phyloP scores from a whole-genome alignment of 2,888 invertebrate genomes.

The Clistopyga incitator region DNA sequence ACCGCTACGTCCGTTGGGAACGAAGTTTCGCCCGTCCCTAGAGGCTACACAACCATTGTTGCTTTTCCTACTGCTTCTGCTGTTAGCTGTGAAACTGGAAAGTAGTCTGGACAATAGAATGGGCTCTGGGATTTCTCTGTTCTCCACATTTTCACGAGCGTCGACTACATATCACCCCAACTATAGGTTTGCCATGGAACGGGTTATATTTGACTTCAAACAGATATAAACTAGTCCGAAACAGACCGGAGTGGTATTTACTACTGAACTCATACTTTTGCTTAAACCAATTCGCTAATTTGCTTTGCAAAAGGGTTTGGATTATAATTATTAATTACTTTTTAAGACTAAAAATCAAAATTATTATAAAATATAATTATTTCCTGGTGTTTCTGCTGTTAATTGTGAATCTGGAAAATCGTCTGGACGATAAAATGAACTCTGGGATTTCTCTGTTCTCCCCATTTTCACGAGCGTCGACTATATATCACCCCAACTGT shows the following conservation, averaged over 20 bases:
- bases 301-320: not conserved
- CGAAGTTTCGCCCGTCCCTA: constrained; percentile 53
- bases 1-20: constrained; percentile 46
- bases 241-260: not conserved
- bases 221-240: not conserved
- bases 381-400: too few species aligned
- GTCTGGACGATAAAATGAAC: too few species aligned
- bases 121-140: constrained; percentile 53
- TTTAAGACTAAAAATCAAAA: not conserved
- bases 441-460: too few species aligned
- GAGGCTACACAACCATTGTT: constrained; percentile 54
- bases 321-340: not conserved
- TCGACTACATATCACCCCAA: not conserved
- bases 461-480: too few species aligned
- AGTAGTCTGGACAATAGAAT: constrained; percentile 47
- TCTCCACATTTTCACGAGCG: constrained; percentile 5
- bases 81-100: constrained; percentile 46
- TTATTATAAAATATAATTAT: not conserved
- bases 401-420: too few species aligned
- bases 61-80: constrained; percentile 26
- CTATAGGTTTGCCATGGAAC: not conserved
- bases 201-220: not conserved
- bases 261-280: not conserved
- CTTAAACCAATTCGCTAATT: not conserved
- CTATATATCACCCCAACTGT: too few species aligned